These are phyloP conservation scores for Nomada lathburiana DNA, from an alignment of 2,888 invertebrate species.

Conservation along the genomic window DNA sequence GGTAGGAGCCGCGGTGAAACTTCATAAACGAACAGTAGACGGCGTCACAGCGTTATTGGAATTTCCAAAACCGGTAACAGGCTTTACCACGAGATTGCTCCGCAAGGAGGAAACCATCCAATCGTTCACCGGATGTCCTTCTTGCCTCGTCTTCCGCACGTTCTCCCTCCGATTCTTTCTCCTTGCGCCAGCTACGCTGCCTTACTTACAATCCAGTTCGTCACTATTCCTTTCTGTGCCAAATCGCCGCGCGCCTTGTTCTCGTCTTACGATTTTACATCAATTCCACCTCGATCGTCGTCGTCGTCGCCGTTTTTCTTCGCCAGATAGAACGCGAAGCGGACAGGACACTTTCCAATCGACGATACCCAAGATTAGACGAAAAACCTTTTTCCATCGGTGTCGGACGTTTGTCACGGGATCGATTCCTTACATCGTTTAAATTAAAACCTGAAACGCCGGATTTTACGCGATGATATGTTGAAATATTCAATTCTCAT, in stretches of 20 bases:
- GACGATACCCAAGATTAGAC: not conserved
- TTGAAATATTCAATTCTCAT: constrained; percentile 23
- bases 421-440: constrained; percentile 12
- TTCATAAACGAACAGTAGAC: constrained; percentile 59
- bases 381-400: not conserved
- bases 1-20: constrained; percentile 37
- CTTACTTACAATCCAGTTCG: constrained; percentile 40
- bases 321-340: not conserved
- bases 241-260: constrained; percentile 34
- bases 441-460: constrained; percentile 7
- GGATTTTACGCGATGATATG: not conserved
- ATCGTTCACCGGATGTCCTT: constrained; percentile 83
- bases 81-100: constrained; percentile 84
- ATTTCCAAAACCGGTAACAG: constrained; percentile 82
- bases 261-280: constrained; percentile 33
- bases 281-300: constrained; percentile 38
- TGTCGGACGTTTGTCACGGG: not conserved
- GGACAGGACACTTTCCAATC: not conserved
- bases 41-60: constrained; percentile 71
- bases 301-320: constrained; percentile 27
- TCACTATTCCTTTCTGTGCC: constrained; percentile 37
- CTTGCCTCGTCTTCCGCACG: constrained; percentile 64
- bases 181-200: constrained; percentile 34
- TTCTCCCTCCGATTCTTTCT: constrained; percentile 56
- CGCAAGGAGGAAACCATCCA: constrained; percentile 83